These are phyloP conservation scores for Antechinus stuartii DNA, from an alignment of 2,113 vertebrate species.

Conservation along the genomic window DNA sequence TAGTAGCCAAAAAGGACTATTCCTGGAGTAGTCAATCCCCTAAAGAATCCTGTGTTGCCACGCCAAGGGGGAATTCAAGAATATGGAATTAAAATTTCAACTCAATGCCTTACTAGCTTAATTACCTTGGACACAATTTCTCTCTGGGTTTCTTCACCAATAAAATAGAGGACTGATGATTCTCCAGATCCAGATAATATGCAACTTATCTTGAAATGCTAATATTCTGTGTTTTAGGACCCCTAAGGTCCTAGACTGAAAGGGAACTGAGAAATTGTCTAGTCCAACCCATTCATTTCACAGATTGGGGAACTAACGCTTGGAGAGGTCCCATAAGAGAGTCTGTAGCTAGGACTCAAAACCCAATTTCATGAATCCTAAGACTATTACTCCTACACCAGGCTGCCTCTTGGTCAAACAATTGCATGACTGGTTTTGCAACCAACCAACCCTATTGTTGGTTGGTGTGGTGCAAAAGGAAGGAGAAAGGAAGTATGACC, in stretches of 20 bases:
- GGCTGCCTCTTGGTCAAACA: neutral
- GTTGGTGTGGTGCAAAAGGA: neutral
- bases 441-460: neutral
- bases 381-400: neutral
- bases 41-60: neutral
- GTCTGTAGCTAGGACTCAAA: neutral
- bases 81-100: neutral
- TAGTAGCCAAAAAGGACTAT: neutral
- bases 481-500: neutral
- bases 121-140: neutral
- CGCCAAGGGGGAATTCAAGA: neutral
- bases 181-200: neutral
- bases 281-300: neutral
- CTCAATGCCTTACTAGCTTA: neutral
- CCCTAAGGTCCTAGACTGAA: neutral
- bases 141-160: neutral
- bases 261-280: neutral
- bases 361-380: neutral
- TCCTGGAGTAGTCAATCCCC: neutral
- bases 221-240: neutral
- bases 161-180: neutral
- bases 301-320: neutral
- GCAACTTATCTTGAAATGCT: neutral
- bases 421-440: neutral
- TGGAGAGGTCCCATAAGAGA: neutral